Evolutionary conservation across 1,140 invertebrate genomes (phyloP).

Genomic region (Drosophila malerkotliana): DNA sequence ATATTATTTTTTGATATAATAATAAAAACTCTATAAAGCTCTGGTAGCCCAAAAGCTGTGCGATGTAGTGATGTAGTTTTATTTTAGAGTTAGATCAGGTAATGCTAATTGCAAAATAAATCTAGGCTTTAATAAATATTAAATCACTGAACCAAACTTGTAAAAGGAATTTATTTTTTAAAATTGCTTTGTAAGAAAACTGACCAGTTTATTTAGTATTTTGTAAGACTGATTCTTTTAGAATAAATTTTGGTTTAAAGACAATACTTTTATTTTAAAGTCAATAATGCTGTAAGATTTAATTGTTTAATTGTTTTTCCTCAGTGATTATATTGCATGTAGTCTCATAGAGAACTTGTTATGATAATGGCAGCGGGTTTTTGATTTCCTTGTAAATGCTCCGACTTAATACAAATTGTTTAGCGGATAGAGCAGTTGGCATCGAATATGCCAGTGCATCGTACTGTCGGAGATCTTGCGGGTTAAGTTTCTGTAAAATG

Average conservation of each 20-base stretch:
- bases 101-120: conserved; percentile 7
- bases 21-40: conserved; percentile 1
- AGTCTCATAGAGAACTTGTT: conserved; percentile 46
- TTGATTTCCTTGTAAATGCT: conserved; percentile 41
- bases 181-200: neutral
- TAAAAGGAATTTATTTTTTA: neutral
- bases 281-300: neutral
- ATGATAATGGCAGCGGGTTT: conserved; percentile 55
- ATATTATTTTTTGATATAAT: neutral
- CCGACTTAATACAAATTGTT: conserved; percentile 5
- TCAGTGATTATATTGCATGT: conserved; percentile 11
- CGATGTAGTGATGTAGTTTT: neutral
- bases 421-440: conserved; percentile 10
- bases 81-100: neutral
- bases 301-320: conserved; percentile 5
- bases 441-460: conserved; percentile 36
- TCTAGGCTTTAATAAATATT: conserved; percentile 11
- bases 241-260: neutral
- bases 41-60: conserved; percentile 13
- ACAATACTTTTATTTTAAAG: neutral
- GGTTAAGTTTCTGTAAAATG: conserved; percentile 31
- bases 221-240: neutral
- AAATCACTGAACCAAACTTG: conserved; percentile 1
- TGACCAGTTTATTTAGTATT: no score
- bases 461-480: conserved; percentile 17